Evolutionary conservation across 2,113 vertebrate species (phyloP).

Genomic region (Polyodon spathula): DNA sequence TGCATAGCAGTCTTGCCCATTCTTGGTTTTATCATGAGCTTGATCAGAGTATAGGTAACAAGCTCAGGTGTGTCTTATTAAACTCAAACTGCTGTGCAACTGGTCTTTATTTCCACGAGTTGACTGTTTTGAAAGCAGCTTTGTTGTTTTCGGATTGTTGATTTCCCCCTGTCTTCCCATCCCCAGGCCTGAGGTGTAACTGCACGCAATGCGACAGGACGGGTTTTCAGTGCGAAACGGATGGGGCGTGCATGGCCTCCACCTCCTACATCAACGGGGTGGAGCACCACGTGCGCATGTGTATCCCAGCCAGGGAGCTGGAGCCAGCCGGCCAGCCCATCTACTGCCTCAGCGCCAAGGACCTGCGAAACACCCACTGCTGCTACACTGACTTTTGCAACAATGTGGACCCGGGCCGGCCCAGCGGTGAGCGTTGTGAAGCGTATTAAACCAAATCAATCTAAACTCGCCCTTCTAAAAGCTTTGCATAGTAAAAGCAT

Average conservation of each 20-base stretch:
- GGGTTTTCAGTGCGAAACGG: slow-evolving; percentile 84
- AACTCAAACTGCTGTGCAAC: no score
- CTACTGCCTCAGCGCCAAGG: slow-evolving; percentile 83
- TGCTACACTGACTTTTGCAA: slow-evolving; percentile 95
- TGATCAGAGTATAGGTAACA: no score
- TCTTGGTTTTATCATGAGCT: no score
- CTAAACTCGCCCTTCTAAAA: no score
- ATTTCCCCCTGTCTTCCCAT: slow-evolving; percentile 13
- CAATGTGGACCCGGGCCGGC: slow-evolving; percentile 78
- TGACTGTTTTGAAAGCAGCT: no score
- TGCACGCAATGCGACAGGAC: slow-evolving; percentile 83
- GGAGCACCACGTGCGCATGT: slow-evolving; percentile 77
- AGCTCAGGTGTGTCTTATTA: no score
- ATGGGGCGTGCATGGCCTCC: slow-evolving; percentile 92
- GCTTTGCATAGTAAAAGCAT: no score
- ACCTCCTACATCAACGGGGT: slow-evolving; percentile 71
- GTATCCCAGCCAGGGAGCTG: slow-evolving; percentile 70
- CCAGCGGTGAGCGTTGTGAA: slow-evolving; percentile 77
- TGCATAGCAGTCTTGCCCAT: no score
- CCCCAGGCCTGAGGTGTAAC: slow-evolving; percentile 73
- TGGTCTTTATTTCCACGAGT: no score
- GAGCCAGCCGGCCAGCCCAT: slow-evolving; percentile 86
- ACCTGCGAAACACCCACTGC: slow-evolving; percentile 87
- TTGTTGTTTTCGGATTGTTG: no score
- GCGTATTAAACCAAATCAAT: no score